Evolutionary conservation across 2,888 invertebrate species (phyloP).

Genomic region (Dynastes grantii): DNA sequence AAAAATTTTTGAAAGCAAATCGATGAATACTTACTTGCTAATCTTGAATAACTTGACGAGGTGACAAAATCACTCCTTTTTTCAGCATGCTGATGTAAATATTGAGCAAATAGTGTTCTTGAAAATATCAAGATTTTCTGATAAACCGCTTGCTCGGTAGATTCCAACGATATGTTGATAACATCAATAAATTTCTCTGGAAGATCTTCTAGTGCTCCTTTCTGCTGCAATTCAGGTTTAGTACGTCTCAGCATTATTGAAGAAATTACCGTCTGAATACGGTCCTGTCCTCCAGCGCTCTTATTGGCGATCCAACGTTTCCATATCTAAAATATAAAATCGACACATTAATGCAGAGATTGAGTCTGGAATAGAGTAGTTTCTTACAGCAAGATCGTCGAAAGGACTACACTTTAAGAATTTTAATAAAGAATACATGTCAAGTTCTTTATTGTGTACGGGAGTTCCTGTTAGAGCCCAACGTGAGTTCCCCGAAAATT

Average conservation of each 20-base stretch:
- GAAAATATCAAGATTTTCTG: slow-evolving; percentile 83
- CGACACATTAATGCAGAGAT: too few species aligned
- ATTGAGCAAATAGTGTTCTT: slow-evolving; percentile 83
- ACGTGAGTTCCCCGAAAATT: slow-evolving; percentile 76
- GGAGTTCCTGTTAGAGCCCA: slow-evolving; percentile 97
- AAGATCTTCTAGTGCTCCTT: slow-evolving; percentile 76
- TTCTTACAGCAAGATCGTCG: slow-evolving; percentile 81
- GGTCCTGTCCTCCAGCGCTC: slow-evolving; percentile 82
- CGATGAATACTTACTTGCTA: slow-evolving; percentile 24
- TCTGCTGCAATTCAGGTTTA: slow-evolving; percentile 82
- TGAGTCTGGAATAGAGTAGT: too few species aligned
- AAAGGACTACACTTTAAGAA: slow-evolving; percentile 92
- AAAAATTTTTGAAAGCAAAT: not conserved
- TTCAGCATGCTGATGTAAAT: slow-evolving; percentile 83
- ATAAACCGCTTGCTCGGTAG: slow-evolving; percentile 84
- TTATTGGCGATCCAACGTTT: slow-evolving; percentile 94
- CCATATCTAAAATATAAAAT: slow-evolving; percentile 78
- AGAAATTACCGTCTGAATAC: slow-evolving; percentile 89
- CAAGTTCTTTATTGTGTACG: slow-evolving; percentile 93
- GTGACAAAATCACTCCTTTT: slow-evolving; percentile 64
- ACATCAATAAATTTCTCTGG: slow-evolving; percentile 76
- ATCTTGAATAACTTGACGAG: not conserved
- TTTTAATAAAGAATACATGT: slow-evolving; percentile 85
- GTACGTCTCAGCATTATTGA: slow-evolving; percentile 90
- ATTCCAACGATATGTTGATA: slow-evolving; percentile 77